A percentile compares a stretch with the other conserved stretches of the same genome.
phyloP scores from a whole-genome alignment of 1,140 invertebrate species.

The Trichonephila clavipes region DNA sequence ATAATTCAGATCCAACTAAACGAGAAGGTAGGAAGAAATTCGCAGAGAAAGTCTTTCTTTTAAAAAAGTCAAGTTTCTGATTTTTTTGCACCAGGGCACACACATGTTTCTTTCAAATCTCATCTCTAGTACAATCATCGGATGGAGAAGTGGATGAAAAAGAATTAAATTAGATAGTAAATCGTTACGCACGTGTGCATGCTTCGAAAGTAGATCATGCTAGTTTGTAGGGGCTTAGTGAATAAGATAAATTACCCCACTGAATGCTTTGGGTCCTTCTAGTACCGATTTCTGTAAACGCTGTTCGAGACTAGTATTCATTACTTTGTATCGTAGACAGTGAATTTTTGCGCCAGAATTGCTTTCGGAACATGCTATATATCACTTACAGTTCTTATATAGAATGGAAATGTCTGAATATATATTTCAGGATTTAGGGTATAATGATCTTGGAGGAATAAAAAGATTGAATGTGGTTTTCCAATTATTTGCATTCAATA shows the following conservation, averaged over 20 bases:
- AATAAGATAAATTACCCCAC: neutral
- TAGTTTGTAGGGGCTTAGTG: neutral
- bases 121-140: neutral
- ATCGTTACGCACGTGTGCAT: neutral
- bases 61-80: conserved; percentile 3
- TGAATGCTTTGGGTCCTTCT: neutral
- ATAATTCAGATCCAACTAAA: conserved; percentile 44
- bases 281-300: neutral
- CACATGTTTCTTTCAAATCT: conserved; percentile 47
- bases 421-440: neutral
- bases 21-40: neutral
- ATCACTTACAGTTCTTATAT: neutral
- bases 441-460: neutral
- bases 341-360: neutral
- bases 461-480: neutral
- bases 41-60: neutral
- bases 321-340: neutral
- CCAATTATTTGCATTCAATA: neutral
- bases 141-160: neutral
- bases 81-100: neutral
- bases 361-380: neutral
- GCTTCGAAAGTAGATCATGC: neutral
- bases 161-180: conserved; percentile 37
- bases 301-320: neutral
- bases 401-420: no score